Percentiles rank a stretch among this genome's conserved stretches.
These are phyloP conservation scores for Pyrgilauda ruficollis DNA, from an alignment of 2,113 vertebrate species.

Conservation along the genomic window DNA sequence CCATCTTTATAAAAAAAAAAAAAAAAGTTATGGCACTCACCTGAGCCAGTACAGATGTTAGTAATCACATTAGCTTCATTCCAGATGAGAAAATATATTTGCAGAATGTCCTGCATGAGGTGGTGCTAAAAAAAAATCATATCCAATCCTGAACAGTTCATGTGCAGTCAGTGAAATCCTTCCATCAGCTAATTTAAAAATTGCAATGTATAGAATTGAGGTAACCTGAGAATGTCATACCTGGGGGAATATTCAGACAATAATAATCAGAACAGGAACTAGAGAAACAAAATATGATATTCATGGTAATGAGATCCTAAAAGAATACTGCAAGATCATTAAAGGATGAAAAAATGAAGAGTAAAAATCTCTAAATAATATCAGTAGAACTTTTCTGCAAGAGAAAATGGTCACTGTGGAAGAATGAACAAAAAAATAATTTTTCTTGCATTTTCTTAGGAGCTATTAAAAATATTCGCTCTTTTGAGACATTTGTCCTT, in stretches of 20 bases:
- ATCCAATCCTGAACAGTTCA: background rate
- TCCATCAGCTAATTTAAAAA: conserved; percentile 36
- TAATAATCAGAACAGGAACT: background rate
- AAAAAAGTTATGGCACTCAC: conserved; percentile 1
- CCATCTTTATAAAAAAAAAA: background rate
- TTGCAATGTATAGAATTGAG: background rate
- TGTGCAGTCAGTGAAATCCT: background rate
- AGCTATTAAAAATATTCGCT: background rate
- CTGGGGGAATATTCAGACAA: background rate
- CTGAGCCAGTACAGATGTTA: conserved; percentile 41
- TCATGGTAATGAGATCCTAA: background rate
- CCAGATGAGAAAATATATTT: conserved; percentile 16
- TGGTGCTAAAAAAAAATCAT: background rate
- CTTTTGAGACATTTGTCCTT: background rate
- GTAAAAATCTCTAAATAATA: background rate
- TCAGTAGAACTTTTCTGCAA: background rate
- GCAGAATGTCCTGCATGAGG: background rate
- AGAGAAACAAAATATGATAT: conserved; percentile 13
- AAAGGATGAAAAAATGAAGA: background rate
- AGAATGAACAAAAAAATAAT: background rate
- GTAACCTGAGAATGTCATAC: conserved; percentile 17
- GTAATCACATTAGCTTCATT: conserved; percentile 25
- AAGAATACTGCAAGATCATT: background rate
- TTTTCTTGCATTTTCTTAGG: background rate
- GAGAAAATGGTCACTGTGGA: background rate